Conservation (phyloP, 1,140 invertebrate species). For the Physella acuta region DNA sequence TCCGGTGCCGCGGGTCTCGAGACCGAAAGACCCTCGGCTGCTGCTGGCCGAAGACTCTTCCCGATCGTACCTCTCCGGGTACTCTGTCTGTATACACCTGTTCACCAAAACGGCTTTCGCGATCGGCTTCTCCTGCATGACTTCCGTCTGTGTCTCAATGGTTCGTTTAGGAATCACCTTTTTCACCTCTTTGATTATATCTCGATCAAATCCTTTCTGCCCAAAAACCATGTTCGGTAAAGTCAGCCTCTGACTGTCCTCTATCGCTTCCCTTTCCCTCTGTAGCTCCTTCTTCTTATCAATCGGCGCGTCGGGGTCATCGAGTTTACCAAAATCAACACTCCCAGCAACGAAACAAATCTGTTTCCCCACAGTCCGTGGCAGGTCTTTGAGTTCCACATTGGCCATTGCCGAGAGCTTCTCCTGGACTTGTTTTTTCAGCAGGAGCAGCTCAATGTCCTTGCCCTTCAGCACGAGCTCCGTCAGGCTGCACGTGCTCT, state of each 20-base stretch:
- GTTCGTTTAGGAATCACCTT: constrained; percentile 27
- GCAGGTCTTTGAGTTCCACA: constrained; percentile 53
- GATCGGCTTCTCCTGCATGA: not conserved
- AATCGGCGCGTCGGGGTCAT: constrained; percentile 49
- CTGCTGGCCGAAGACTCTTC: constrained; percentile 6
- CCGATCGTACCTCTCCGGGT: constrained; percentile 23
- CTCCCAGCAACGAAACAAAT: constrained; percentile 53
- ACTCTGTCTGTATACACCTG: constrained; percentile 26
- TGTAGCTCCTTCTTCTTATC: constrained; percentile 31
- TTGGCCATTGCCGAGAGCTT: constrained; percentile 55
- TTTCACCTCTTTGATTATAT: not conserved
- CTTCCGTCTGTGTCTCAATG: constrained; percentile 40
- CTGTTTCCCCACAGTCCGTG: constrained; percentile 50
- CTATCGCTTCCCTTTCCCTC: constrained; percentile 15
- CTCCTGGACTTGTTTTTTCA: constrained; percentile 61
- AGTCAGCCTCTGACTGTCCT: constrained; percentile 26
- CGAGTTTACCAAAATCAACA: constrained; percentile 52
- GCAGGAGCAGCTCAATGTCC: constrained; percentile 60
- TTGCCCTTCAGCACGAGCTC: constrained; percentile 61
- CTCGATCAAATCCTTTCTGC: constrained; percentile 11
- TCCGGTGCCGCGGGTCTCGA: constrained; percentile 35
- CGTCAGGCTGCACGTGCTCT: constrained; percentile 59
- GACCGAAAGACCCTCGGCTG: constrained; percentile 17
- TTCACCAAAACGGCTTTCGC: not conserved
- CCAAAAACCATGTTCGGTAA: constrained; percentile 24